Conservation (phyloP, 2,113 vertebrate species). For the Morone chrysops region DNA sequence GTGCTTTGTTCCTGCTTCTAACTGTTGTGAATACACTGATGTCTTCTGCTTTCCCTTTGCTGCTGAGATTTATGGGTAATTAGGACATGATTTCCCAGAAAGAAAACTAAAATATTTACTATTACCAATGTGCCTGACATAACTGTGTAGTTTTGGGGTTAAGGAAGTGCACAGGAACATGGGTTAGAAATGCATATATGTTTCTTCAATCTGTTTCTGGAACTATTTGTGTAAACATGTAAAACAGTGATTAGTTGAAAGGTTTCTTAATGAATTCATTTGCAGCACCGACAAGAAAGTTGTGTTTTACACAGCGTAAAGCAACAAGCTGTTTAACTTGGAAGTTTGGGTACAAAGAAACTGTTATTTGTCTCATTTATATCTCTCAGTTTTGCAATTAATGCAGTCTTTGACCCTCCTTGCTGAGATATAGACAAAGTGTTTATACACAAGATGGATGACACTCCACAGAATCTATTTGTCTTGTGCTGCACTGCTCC, state of each 20-base stretch:
- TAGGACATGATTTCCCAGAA: not conserved
- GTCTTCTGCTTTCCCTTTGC: not conserved
- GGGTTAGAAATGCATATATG: not conserved
- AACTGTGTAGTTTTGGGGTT: not conserved
- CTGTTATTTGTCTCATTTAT: slow-evolving; percentile 34
- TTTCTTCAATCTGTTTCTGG: not conserved
- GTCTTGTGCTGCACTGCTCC: slow-evolving; percentile 30
- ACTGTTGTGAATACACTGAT: not conserved
- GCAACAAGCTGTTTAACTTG: not conserved
- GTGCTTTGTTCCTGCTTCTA: not conserved
- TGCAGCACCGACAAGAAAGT: not conserved
- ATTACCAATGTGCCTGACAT: not conserved
- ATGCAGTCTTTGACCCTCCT: slow-evolving; percentile 43
- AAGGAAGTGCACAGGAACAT: not conserved
- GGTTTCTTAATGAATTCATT: not conserved
- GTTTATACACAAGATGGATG: slow-evolving; percentile 58
- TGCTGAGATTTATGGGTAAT: not conserved
- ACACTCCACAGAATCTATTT: slow-evolving; percentile 19
- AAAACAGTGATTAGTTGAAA: not conserved
- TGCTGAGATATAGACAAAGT: slow-evolving; percentile 40
- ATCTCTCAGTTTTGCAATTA: slow-evolving; percentile 38
- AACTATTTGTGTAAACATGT: not conserved
- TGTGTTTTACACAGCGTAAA: not conserved
- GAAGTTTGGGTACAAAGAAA: slow-evolving; percentile 18
- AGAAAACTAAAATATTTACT: not conserved